phyloP scores from a whole-genome alignment of 2,113 vertebrate species.

The Genyomyrus donnyi region DNA sequence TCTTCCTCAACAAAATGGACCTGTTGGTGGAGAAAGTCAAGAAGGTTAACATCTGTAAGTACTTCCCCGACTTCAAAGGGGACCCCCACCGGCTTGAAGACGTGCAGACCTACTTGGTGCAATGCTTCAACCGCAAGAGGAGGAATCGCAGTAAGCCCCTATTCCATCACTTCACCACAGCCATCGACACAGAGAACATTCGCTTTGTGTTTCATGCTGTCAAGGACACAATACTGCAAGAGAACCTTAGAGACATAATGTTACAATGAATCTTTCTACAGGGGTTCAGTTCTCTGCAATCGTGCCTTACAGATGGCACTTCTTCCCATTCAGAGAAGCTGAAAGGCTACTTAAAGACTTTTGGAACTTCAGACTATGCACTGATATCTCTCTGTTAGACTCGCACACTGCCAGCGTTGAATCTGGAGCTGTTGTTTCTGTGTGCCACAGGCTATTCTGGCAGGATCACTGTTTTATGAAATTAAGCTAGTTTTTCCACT shows the following conservation, averaged over 20 bases:
- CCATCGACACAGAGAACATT: constrained; percentile 94
- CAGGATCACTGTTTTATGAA: background rate
- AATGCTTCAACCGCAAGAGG: constrained; percentile 83
- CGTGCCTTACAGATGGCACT: background rate
- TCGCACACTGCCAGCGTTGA: background rate
- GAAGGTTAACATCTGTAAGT: constrained; percentile 80
- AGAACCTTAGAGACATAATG: constrained; percentile 98
- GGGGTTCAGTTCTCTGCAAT: background rate
- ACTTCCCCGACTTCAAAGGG: constrained; percentile 87
- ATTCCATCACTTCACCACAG: constrained; percentile 96
- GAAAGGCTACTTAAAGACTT: background rate
- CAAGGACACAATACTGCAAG: constrained; percentile 95
- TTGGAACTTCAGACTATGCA: constrained; percentile 3
- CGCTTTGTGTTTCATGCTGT: constrained; percentile 94
- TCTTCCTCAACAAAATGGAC: constrained; percentile 97
- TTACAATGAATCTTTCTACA: constrained; percentile 67
- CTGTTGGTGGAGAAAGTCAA: constrained; percentile 87
- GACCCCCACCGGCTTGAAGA: constrained; percentile 80
- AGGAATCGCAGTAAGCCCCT: constrained; percentile 84
- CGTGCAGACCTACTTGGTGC: constrained; percentile 85
- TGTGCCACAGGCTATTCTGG: background rate
- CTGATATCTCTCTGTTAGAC: background rate
- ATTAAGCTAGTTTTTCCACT: background rate
- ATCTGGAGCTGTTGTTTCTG: background rate
- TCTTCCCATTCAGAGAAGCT: background rate